Evolutionary conservation across 2,113 vertebrate species (phyloP).

Genomic region (Chinchilla lanigera): DNA sequence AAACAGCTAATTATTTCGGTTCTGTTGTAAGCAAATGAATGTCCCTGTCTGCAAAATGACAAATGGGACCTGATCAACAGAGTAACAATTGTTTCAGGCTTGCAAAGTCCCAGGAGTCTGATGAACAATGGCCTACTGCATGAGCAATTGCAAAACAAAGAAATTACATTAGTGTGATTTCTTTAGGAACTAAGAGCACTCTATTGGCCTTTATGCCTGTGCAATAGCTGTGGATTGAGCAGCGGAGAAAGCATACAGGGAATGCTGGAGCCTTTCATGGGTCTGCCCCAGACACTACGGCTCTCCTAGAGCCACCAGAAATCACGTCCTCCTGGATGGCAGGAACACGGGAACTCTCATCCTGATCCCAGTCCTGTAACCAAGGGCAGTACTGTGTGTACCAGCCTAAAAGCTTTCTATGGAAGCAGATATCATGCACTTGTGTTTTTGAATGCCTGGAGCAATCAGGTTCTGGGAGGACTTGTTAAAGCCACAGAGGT

Average conservation of each 20-base stretch:
- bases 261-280: background rate
- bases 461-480: background rate
- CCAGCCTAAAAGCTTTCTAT: background rate
- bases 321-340: fast-evolving
- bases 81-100: slow-evolving; percentile 69
- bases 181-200: slow-evolving; percentile 60
- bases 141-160: slow-evolving; percentile 68
- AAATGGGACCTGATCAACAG: slow-evolving; percentile 66
- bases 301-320: background rate
- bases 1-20: slow-evolving; percentile 76
- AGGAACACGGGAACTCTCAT: background rate
- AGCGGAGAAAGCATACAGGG: background rate
- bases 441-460: background rate
- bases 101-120: slow-evolving; percentile 59
- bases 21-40: slow-evolving; percentile 69
- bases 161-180: slow-evolving; percentile 68
- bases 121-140: slow-evolving; percentile 70
- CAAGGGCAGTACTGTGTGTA: background rate
- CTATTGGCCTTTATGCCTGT: slow-evolving; percentile 5
- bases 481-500: background rate
- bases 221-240: background rate
- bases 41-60: slow-evolving; percentile 61
- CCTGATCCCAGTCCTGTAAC: background rate
- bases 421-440: fast-evolving
- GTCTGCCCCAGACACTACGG: background rate